Base-by-base conservation (phyloP, 37 sponge, comb jelly and placozoan species). In the Ianthella basta region DNA sequence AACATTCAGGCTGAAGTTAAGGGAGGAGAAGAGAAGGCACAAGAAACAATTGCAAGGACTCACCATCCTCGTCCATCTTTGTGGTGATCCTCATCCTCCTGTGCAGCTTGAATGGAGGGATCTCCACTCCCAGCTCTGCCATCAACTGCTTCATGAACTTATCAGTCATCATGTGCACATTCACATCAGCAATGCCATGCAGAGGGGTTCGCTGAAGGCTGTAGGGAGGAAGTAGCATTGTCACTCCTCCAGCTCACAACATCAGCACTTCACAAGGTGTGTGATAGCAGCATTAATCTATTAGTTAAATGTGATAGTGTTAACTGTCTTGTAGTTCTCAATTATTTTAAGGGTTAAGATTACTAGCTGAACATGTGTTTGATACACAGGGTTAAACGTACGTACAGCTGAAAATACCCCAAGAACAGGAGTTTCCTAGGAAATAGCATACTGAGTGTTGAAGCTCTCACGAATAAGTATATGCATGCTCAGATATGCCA, bases 141-240 rank as follows among this genome's bases (percentile, higher is more conserved):
- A 82, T 54, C 41, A 94, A 38, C 15, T 83, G 65, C 29, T 37
- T 37, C 96, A 95, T 95, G 68, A 92, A 89, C 30, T 83, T 88
- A 82, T 95, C 96, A 72, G 93, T 92, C 89, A 87, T 90, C 59
- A 86, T 86, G 65, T 93, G 92, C 13, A 95, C 86, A 34, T 80
- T 89, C 50, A 95, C 55, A 14, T 39, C 57, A 6, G 83, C 82
- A 5, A 33, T 68, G 55, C 44, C 59, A 15, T 55, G 72, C 73
- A 81, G 83, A 44, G 96, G 93, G 0, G 92, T 92, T 82, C 73
- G 79, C 93, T 95, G 96, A 55, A 95, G 83, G 56, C 94, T 94
- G 59, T 10, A 55, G 2, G 50, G 32, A 50, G 21, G 41, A 36
- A 64, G 10, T 3, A 64, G 4, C 38, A 44, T 4, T 27, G 6